Conservation (phyloP, 2,797 vertebrate species). For the Acanthis flammea region DNA sequence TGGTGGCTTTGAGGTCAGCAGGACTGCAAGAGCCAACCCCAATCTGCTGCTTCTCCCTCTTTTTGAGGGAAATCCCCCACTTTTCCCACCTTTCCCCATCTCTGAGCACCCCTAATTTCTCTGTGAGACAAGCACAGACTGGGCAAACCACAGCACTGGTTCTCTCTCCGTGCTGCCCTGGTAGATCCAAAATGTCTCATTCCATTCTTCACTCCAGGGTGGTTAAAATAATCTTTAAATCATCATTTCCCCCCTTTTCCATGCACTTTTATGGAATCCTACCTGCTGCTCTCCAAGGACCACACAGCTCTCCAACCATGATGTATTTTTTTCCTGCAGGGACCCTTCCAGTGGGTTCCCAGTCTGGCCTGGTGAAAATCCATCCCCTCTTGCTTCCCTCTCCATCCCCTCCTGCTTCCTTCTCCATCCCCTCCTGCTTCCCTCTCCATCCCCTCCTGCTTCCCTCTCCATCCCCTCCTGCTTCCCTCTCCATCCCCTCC, state of each 20-base stretch:
- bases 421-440: too few relatives aligned
- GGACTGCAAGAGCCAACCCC: not conserved
- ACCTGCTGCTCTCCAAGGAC: not conserved
- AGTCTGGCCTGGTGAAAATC: not conserved
- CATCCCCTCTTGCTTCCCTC: not conserved
- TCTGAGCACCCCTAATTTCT: not conserved
- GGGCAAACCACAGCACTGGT: fast-evolving
- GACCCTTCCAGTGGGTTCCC: not conserved
- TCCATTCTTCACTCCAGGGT: not conserved
- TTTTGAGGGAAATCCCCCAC: not conserved
- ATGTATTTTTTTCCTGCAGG: not conserved
- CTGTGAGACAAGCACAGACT: fast-evolving
- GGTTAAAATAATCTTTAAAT: not conserved
- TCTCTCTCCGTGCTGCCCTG: fast-evolving
- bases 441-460: too few relatives aligned
- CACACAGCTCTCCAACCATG: not conserved
- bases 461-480: too few relatives aligned
- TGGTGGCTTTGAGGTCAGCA: not conserved
- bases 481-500: not conserved
- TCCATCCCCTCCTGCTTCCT: too few relatives aligned
- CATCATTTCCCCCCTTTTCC: not conserved
- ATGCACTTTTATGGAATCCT: not conserved
- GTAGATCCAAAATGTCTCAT: fast-evolving
- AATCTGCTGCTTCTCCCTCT: not conserved
- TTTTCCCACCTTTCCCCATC: not conserved